Conservation (phyloP, 2,888 invertebrate species). For the Pheosia tremula region DNA sequence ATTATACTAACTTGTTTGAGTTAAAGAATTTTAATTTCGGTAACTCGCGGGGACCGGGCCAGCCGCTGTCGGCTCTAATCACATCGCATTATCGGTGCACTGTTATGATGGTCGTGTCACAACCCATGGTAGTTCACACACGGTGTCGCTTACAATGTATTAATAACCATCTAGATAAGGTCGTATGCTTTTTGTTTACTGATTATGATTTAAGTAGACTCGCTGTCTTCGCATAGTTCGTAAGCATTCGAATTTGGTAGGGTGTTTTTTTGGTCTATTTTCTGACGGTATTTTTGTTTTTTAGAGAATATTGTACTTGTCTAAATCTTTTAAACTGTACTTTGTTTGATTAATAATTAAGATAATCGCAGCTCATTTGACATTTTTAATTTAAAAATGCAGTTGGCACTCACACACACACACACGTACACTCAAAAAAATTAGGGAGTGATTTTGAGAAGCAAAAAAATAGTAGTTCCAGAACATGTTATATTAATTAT, state of each 20-base stretch:
- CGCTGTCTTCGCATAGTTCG: background rate
- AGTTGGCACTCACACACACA: no score
- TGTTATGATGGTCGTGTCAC: slow-evolving; percentile 69
- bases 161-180: slow-evolving; percentile 16
- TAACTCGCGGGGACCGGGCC: slow-evolving; percentile 42
- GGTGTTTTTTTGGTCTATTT: background rate
- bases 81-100: slow-evolving; percentile 57
- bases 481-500: no score
- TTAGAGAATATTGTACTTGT: no score
- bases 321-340: no score
- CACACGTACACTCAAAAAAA: no score
- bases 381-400: no score
- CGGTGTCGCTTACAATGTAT: slow-evolving; percentile 63
- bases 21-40: slow-evolving; percentile 29
- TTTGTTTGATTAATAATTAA: no score
- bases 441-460: no score
- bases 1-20: slow-evolving; percentile 10
- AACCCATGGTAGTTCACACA: slow-evolving; percentile 63
- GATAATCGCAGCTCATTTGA: no score
- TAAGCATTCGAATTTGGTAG: background rate
- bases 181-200: slow-evolving; percentile 2
- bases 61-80: slow-evolving; percentile 55
- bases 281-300: background rate
- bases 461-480: no score
- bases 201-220: slow-evolving; percentile 3